Base-by-base conservation (phyloP, 2,113 vertebrate species). In the Scytalopus superciliaris region DNA sequence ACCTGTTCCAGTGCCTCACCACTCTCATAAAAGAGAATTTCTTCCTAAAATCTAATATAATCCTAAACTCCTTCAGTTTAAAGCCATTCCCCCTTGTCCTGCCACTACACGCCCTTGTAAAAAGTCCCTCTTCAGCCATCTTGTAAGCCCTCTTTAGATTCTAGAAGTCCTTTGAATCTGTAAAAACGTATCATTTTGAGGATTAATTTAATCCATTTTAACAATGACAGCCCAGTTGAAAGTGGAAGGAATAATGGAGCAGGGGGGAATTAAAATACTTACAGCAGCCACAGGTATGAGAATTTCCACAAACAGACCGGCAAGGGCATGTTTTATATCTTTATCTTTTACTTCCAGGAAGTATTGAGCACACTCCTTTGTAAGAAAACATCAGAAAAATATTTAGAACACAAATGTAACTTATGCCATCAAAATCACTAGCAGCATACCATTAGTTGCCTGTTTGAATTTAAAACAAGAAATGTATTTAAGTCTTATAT, bases 311-410 rank as follows among this genome's bases (percentile, higher is more conserved):
- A 99, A 99, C 89, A 99, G 98, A 94, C 99, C 99, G 66, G 99
- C 99, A 91, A 99, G 98, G 42, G 99, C 99, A 87, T 99, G 99
- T 89, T 99, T 99, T 97, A 99, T 98, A 96, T 99, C 99, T 97
- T 99, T 99, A 97, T 99, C 99, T 98, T 99, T 99, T 81, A 99
- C 99, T 98, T 99, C 99, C 97, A 99, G 98, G 97, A 99, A 99
- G 98, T 99, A 99, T 60, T 99, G 99, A 79, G 99, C 99, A 97
- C 99, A 99, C 97, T 99, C 99, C 99, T 99, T 77, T 68, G 44
- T 22, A 70, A 89, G 39, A 62, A 93, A 96, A 44, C 18, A 72
- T 87, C 18, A 86, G 42, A 80, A 92, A 87, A 94, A 72, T 10
- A 95, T 9, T 91, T 50, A 87, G 82, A 90, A 6, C 37, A 73